Evolutionary conservation across 2,888 invertebrate species (phyloP), one percentile per base, ranked within the genome.

Genomic region (Leptura quadrifasciata): DNA sequence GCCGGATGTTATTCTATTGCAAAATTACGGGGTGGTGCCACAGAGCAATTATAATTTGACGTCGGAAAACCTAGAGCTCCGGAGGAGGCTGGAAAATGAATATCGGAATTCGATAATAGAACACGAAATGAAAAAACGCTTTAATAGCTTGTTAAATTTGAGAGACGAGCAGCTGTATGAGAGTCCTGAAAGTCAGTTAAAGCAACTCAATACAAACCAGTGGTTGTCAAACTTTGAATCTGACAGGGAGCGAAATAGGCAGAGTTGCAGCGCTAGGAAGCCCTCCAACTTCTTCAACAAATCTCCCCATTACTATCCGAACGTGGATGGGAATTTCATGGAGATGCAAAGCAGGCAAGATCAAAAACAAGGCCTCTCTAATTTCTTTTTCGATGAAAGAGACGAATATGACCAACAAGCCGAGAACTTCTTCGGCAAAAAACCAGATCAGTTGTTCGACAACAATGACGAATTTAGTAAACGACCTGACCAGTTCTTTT

Each of bases 91-190:
- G n/a, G 82, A 84, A 58, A 81, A 80, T 39, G 84, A 86, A 18
- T 83, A 83, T 71, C 67, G 82, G n/a, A 83, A 83, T 60, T 80
- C 82, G 6, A 54, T 84, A 35, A 75, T 83, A 9, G 82, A 84
- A 24, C 83, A 86, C 27, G 87, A 87, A 71, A 77, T 87, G 77
- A 87, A 86, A 55, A 82, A 82, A 54, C 79, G 85, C 31, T 86
- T 88, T 72, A 86, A 82, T 67, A 87, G 87, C 75, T 79, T 86
- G 70, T 76, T 87, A 63, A 86, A 86, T 73, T 58, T 85, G 18
- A 68, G 76, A 18, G 80, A 81, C 8, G 80, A 81, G 17, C 78
- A 78, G 27, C 18, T 77, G 20, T 77, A 68, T 18, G 74, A 77
- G 18, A 20, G 27, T 10, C 12, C 67, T n/a, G 72, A 71, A 8